These are phyloP conservation scores for Sesia bembeciformis DNA, from an alignment of 2,888 invertebrate genomes.

Conservation along the genomic window DNA sequence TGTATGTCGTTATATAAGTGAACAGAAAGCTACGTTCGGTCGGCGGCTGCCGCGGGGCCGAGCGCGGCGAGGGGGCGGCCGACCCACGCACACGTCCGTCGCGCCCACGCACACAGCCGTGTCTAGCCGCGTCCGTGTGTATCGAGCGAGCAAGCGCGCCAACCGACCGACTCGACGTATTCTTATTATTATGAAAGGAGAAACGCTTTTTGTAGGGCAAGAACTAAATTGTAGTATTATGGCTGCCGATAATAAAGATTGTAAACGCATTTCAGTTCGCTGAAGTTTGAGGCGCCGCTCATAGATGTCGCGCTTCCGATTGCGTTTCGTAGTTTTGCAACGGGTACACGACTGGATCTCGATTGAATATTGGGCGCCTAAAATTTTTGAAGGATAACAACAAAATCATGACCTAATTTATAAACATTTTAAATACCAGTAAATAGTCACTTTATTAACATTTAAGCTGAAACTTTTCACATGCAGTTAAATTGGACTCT, in stretches of 20 bases:
- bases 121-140: slow-evolving; percentile 45
- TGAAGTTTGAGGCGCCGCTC: slow-evolving; percentile 60
- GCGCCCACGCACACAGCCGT: slow-evolving; percentile 31
- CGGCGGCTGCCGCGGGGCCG: slow-evolving; percentile 21
- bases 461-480: too few species aligned
- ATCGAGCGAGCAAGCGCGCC: slow-evolving; percentile 66
- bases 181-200: slow-evolving; percentile 77
- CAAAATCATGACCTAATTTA: too few species aligned
- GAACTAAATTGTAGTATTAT: slow-evolving; percentile 73
- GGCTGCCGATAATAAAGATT: slow-evolving; percentile 68
- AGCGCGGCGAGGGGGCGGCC: slow-evolving; percentile 9
- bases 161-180: slow-evolving; percentile 73
- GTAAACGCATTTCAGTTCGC: slow-evolving; percentile 66
- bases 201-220: slow-evolving; percentile 75
- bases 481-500: too few species aligned
- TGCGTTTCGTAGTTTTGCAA: slow-evolving; percentile 11
- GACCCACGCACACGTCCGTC: slow-evolving; percentile 24
- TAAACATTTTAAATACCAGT: too few species aligned
- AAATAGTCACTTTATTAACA: too few species aligned
- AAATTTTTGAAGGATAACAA: too few species aligned
- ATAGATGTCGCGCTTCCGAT: slow-evolving; percentile 65
- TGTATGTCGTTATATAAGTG: slow-evolving; percentile 68
- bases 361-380: too few species aligned
- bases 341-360: slow-evolving; percentile 17
- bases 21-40: slow-evolving; percentile 65